These are phyloP conservation scores for Alitta virens DNA, from an alignment of 2,888 invertebrate species.

Conservation along the genomic window DNA sequence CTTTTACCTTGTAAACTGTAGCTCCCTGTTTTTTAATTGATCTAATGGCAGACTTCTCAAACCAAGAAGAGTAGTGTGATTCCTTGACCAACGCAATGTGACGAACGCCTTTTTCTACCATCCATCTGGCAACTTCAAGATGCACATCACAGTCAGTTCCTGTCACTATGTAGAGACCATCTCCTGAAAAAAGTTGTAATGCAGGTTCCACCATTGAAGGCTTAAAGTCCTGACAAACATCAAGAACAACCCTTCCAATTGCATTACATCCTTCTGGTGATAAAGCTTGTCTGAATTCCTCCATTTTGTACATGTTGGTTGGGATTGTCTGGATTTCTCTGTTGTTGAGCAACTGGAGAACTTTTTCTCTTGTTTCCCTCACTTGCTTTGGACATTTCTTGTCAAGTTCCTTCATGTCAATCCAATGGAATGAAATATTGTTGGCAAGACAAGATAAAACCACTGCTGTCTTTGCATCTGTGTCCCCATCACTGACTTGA, in stretches of 20 bases:
- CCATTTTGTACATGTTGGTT: not conserved
- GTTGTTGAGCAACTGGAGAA: not conserved
- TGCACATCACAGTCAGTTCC: conserved; percentile 8
- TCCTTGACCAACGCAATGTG: conserved; percentile 1
- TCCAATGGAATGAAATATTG: conserved; percentile 9
- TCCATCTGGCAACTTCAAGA: conserved; percentile 5
- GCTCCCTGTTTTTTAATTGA: conserved; percentile 3
- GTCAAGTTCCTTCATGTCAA: conserved; percentile 9
- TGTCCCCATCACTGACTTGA: not conserved
- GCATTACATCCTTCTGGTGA: not conserved
- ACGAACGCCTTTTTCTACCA: conserved; percentile 9
- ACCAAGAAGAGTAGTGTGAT: not conserved
- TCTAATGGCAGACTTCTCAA: not conserved
- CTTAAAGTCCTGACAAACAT: not conserved
- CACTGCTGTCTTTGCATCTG: not conserved
- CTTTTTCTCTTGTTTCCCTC: not conserved
- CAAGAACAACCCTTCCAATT: conserved; percentile 14
- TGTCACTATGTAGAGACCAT: conserved; percentile 3
- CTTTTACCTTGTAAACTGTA: not conserved
- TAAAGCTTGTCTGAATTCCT: conserved; percentile 1
- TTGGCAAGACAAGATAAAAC: conserved; percentile 1
- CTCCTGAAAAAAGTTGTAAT: not conserved
- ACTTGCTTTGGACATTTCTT: conserved; percentile 6
- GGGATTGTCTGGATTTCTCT: conserved; percentile 9
- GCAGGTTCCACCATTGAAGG: conserved; percentile 4